Conservation (phyloP, 2,113 vertebrate genomes). For the Ciconia boyciana region DNA sequence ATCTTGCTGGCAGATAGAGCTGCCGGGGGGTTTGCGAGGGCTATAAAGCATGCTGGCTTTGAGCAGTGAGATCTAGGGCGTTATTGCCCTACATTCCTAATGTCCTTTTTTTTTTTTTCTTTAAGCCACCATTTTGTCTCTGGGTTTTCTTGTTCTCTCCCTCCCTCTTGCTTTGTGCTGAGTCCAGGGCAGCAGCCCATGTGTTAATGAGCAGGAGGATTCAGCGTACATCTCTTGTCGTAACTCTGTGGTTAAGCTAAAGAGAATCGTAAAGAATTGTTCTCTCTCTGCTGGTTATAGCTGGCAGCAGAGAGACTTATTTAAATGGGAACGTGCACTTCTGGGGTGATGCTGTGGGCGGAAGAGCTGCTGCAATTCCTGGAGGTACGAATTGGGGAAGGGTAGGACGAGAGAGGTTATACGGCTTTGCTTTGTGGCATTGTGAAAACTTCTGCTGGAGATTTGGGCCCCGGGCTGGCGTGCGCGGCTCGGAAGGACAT, state of each 20-base stretch:
- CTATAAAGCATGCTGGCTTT: not conserved
- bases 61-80: fast-evolving
- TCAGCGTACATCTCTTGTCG: not conserved
- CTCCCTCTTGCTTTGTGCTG: not conserved
- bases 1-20: not conserved
- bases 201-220: not conserved
- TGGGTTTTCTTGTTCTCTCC: not conserved
- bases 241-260: not conserved
- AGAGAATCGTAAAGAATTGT: not conserved
- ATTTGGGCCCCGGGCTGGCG: not conserved
- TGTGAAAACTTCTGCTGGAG: not conserved
- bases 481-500: not conserved
- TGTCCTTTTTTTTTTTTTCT: not conserved
- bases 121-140: not conserved
- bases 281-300: not conserved
- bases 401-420: not conserved
- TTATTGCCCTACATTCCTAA: not conserved
- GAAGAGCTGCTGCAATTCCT: not conserved
- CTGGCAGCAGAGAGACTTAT: not conserved
- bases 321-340: not conserved
- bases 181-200: not conserved
- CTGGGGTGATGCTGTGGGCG: not conserved
- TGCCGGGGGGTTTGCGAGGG: not conserved
- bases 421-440: not conserved
- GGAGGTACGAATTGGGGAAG: not conserved